A percentile compares a stretch with the other conserved stretches of the same genome.
These are phyloP conservation scores for Shinisaurus crocodilurus DNA, from an alignment of 2,113 vertebrate species.

Conservation along the genomic window DNA sequence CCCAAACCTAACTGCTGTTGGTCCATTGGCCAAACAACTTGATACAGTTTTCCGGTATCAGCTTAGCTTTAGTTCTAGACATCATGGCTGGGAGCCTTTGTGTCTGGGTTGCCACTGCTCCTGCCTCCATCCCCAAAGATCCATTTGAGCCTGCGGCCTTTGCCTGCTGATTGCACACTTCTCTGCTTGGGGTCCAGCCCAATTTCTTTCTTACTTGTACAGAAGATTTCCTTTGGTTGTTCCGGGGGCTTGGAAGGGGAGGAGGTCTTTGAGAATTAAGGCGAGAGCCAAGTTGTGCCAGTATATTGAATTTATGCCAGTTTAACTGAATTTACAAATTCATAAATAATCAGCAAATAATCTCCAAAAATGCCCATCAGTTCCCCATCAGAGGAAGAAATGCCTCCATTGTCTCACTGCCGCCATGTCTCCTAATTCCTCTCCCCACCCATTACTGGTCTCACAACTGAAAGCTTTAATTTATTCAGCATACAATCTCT, in stretches of 20 bases:
- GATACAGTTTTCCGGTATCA: too few relatives aligned
- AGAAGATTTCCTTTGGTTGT: neutral
- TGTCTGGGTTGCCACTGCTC: neutral
- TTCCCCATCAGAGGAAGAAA: slow-evolving; percentile 1
- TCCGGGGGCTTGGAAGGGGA: neutral
- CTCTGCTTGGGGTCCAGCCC: neutral
- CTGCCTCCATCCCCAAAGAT: neutral
- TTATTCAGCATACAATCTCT: slow-evolving; percentile 41
- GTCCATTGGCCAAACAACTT: neutral
- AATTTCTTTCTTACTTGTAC: neutral
- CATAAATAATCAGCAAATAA: slow-evolving; percentile 22
- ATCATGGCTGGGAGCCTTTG: neutral
- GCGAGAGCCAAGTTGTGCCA: neutral
- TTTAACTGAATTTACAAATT: slow-evolving; percentile 12
- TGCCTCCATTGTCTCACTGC: slow-evolving; percentile 13
- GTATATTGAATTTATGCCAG: neutral
- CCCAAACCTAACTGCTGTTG: neutral
- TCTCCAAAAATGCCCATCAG: neutral
- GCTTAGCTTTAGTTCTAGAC: neutral
- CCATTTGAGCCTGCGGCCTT: neutral
- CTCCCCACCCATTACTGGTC: slow-evolving; percentile 19
- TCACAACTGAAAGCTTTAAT: slow-evolving; percentile 35
- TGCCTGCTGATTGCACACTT: neutral
- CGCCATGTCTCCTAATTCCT: slow-evolving; percentile 18
- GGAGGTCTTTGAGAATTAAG: neutral